Percentiles rank a stretch among this genome's conserved stretches.
These are phyloP conservation scores for Pyrochroa serraticornis DNA, from an alignment of 2,888 invertebrate genomes.

Conservation along the genomic window DNA sequence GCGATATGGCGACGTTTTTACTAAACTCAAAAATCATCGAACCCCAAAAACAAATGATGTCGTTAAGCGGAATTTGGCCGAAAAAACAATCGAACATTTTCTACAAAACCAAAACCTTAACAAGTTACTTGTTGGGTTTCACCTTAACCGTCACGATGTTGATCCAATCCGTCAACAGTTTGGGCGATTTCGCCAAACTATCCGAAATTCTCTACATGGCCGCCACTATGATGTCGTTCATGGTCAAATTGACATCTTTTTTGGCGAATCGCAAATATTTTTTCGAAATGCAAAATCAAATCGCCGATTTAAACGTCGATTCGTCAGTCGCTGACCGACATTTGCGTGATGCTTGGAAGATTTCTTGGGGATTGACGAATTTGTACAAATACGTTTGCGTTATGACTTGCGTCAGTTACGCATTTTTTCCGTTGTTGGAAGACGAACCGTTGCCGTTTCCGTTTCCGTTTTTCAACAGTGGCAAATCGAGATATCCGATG, in stretches of 20 bases:
- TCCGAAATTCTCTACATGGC: constrained; percentile 3
- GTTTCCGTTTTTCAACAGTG: constrained; percentile 4
- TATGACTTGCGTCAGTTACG: not conserved
- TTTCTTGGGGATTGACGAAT: not conserved
- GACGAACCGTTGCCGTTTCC: constrained; percentile 4
- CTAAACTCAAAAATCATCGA: not conserved
- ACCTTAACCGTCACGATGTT: constrained; percentile 1
- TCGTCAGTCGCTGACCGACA: not conserved
- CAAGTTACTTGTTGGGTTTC: not conserved
- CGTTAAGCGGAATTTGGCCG: not conserved
- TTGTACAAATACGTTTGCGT: not conserved
- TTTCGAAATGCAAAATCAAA: not conserved
- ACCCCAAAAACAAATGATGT: not conserved
- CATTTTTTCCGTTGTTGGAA: not conserved
- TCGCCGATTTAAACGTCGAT: not conserved
- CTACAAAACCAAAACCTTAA: not conserved
- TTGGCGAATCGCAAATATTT: not conserved
- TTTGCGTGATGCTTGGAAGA: not conserved
- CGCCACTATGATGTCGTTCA: not conserved
- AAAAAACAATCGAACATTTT: not conserved
- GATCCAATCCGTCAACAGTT: not conserved
- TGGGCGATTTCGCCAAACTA: not conserved
- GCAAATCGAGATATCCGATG: not conserved
- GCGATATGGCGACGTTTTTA: not conserved
- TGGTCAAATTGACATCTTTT: not conserved